Evolutionary conservation across 2,797 vertebrate species (phyloP), one percentile per base, ranked within the genome.

Genomic region (Micromesistius poutassou): DNA sequence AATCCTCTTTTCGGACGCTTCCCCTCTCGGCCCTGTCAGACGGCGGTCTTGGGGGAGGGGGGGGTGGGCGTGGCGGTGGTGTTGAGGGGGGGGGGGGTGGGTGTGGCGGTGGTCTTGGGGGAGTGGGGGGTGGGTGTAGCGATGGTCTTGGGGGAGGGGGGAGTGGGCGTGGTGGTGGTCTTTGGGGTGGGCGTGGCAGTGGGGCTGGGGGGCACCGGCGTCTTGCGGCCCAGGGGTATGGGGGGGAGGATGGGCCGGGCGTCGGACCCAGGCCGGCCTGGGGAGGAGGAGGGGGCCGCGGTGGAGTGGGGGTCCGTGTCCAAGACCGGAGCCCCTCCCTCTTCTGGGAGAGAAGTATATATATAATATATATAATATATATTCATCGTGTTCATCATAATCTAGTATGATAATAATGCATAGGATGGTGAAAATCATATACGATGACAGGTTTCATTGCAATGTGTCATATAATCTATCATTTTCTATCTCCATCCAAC

Each of bases 211-310:
- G 72, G 75, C 14, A 72, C 86, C 9, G 81, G 78, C 42, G 87
- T 93, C 81, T 93, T 96, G 74, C 77, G 78, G 1, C 94, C 93
- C 0, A 92, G 79, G 0, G 95, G 95, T 85, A 98, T 97, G 0
- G 96, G 96, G 16, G 97, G 97, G 6, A 98, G 93, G 75, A 94
- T 73, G 0, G 94, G 93, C 74, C 93, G 96, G 83, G 86, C 77
- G 12, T 93, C 91, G 77, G 93, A 94, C 5, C 94, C 93, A 0
- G 94, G 91, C 0, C 86, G 90, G 73, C 30, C 83, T 0, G 86
- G 42, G 25, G 90, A 85, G 0, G 87, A 81, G 14, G 90, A 82
- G 3, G 83, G 79, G 46, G 89, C 79, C 0, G 70, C 73, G 16
- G 0, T 77, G 0, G 73, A 35, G 89, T 85, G 0, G 88, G 81